phyloP scores from a whole-genome alignment of 2,797 vertebrate genomes.

The Clarias platycephalus region DNA sequence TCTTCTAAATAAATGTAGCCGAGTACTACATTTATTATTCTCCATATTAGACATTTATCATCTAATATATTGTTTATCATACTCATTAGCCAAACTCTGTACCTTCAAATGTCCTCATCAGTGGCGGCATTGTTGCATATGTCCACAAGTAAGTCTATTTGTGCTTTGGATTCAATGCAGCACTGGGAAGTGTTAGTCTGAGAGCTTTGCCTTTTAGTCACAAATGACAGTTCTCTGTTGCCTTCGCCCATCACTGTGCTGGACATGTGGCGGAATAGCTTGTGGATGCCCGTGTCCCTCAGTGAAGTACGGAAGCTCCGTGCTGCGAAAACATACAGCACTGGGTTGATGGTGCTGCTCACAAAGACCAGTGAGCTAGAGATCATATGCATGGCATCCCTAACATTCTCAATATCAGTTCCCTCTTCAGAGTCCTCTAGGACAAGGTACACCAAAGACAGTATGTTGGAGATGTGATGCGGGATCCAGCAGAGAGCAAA shows the following conservation, averaged over 20 bases:
- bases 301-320: slow-evolving; percentile 78
- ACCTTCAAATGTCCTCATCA: not conserved
- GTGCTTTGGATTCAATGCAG: slow-evolving; percentile 62
- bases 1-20: not conserved
- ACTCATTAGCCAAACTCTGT: not conserved
- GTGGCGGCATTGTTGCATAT: slow-evolving; percentile 62
- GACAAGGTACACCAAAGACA: slow-evolving; percentile 70
- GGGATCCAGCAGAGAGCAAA: slow-evolving; percentile 86
- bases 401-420: slow-evolving; percentile 56
- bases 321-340: slow-evolving; percentile 86
- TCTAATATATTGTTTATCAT: not conserved
- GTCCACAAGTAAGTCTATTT: slow-evolving; percentile 64
- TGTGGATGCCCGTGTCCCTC: slow-evolving; percentile 76
- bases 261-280: slow-evolving; percentile 81
- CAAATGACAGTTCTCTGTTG: slow-evolving; percentile 72
- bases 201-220: slow-evolving; percentile 71
- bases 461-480: slow-evolving; percentile 79
- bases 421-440: slow-evolving; percentile 47
- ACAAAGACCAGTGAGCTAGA: slow-evolving; percentile 82
- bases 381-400: slow-evolving; percentile 67
- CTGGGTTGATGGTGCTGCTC: slow-evolving; percentile 83
- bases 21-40: not conserved
- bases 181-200: slow-evolving; percentile 65
- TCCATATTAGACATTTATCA: not conserved
- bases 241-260: slow-evolving; percentile 74